These are phyloP conservation scores for Rhombomys opimus DNA, from an alignment of 2,113 vertebrate genomes.

Conservation along the genomic window DNA sequence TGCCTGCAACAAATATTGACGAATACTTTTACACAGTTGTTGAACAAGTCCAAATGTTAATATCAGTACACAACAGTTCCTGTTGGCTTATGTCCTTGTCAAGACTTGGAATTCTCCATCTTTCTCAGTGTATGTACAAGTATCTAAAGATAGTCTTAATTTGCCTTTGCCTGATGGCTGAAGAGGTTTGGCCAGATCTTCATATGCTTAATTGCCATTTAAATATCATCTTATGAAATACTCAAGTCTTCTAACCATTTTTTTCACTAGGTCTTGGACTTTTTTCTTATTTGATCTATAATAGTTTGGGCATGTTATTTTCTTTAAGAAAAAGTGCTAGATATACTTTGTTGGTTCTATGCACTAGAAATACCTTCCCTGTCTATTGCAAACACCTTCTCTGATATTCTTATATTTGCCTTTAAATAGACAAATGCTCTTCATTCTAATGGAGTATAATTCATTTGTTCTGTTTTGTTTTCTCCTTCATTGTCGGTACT, in stretches of 20 bases:
- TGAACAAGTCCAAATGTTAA: background rate
- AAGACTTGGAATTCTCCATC: background rate
- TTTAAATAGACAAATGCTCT: conserved; percentile 16
- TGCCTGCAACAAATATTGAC: background rate
- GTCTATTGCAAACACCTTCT: background rate
- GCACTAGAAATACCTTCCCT: background rate
- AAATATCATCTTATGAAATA: background rate
- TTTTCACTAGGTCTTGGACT: background rate
- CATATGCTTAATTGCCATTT: background rate
- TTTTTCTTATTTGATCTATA: conserved; percentile 7
- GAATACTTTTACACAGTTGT: background rate
- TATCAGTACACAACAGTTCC: background rate
- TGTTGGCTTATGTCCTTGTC: background rate
- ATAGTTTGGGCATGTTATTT: background rate
- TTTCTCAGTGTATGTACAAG: background rate
- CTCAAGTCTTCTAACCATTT: background rate
- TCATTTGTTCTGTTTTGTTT: background rate
- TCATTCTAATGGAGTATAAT: background rate
- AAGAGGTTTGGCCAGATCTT: background rate
- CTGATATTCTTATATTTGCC: background rate
- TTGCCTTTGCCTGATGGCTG: background rate
- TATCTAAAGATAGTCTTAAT: background rate
- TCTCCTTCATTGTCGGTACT: background rate
- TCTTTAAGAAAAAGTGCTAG: background rate
- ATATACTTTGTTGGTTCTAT: background rate